phyloP scores from a whole-genome alignment of 1,140 invertebrate species.

The Aphaenogaster rudis region DNA sequence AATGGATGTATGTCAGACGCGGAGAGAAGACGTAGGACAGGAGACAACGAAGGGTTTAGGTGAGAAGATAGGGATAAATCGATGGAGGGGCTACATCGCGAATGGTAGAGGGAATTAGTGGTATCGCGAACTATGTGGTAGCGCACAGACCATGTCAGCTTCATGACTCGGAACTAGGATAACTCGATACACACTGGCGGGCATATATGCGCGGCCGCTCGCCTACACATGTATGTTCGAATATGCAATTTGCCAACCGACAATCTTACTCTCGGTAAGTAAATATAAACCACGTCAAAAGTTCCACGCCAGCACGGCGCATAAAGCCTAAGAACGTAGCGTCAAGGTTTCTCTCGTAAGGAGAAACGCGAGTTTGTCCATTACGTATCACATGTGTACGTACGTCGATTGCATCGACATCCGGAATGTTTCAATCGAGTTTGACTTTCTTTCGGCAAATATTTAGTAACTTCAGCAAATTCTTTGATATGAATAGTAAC shows the following conservation, averaged over 20 bases:
- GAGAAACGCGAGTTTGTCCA: constrained; percentile 36
- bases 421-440: constrained; percentile 23
- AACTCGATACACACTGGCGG: constrained; percentile 72
- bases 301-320: constrained; percentile 36
- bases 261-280: constrained; percentile 61
- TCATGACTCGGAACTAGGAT: constrained; percentile 74
- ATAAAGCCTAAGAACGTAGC: constrained; percentile 36
- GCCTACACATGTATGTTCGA: constrained; percentile 62
- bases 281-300: constrained; percentile 75
- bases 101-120: constrained; percentile 70
- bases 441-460: background rate
- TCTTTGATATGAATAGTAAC: background rate
- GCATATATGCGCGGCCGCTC: constrained; percentile 6
- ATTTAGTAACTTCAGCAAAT: background rate
- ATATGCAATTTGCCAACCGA: constrained; percentile 75
- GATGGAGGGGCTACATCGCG: constrained; percentile 12
- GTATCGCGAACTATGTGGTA: constrained; percentile 70
- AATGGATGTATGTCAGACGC: background rate
- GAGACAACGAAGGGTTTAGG: background rate
- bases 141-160: constrained; percentile 65
- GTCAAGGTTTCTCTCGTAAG: background rate
- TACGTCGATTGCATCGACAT: background rate
- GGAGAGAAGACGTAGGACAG: background rate
- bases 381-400: background rate
- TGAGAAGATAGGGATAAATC: constrained; percentile 35